phyloP scores from a whole-genome alignment of 2,113 vertebrate genomes.

The Pteropus alecto region DNA sequence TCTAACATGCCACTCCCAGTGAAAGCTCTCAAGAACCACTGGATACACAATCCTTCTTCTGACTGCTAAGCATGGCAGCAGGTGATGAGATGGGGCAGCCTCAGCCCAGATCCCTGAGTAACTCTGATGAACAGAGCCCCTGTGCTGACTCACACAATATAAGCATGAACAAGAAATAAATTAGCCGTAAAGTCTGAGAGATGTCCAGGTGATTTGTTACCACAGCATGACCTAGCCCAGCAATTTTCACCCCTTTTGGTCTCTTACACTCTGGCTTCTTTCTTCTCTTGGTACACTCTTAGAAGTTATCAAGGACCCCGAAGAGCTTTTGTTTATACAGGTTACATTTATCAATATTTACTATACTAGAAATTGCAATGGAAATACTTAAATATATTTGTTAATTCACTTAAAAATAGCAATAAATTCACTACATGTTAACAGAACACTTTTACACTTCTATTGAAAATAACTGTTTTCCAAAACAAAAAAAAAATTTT shows the following conservation, averaged over 20 bases:
- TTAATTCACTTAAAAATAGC: conserved; percentile 22
- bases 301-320: neutral
- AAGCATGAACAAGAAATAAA: conserved; percentile 11
- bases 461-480: conserved; percentile 21
- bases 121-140: neutral
- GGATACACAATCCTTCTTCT: neutral
- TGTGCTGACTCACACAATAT: neutral
- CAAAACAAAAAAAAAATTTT: neutral
- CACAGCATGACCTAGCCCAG: neutral
- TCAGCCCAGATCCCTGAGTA: neutral
- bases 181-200: neutral
- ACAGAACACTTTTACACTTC: neutral
- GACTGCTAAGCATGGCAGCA: neutral
- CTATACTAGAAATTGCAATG: conserved; percentile 16
- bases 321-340: neutral
- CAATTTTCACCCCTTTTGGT: neutral
- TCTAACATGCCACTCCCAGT: neutral
- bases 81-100: neutral
- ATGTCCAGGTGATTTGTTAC: neutral
- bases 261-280: neutral
- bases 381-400: conserved; percentile 18
- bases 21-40: neutral
- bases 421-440: neutral
- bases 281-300: neutral
- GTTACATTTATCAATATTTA: neutral